Evolutionary conservation across 2,797 vertebrate species (phyloP), one percentile per base, ranked within the genome.

Genomic region (Decapterus maruadsi): DNA sequence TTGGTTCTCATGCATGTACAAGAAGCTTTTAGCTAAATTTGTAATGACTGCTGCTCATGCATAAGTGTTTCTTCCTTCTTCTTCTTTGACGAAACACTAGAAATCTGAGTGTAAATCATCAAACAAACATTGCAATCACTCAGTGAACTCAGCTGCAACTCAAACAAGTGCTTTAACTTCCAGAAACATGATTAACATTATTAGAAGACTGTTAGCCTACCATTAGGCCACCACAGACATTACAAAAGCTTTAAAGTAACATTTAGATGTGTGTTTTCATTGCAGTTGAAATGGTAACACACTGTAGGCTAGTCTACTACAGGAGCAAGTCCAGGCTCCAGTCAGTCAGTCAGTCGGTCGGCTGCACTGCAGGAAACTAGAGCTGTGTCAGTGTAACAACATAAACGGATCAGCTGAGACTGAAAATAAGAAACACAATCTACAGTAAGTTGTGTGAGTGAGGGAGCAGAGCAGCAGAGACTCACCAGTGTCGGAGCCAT

Each of bases 401-500:
- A 34, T 4, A 54, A 19, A 22, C 13, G 4, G 8, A 26, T 58
- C 3, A 43, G 11, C 8, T 45, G 1, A 26, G 62, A 20, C 6
- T 34, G 12, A 48, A 54, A 31, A 22, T 34, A 17, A 56, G 38
- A 1, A 2, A 8, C 3, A 36, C 38, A 8, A 29, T 57, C 3
- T 31, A 19, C 26, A 63, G 1, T 2, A 13, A 55, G 0, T 58
- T 0, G 19, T 34, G 31, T 20, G 26, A 11, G 48, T 9, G n/a
- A 36, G 2, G 2, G 11, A 59, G 13, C 16, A 17, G 38, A 26
- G 50, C 42, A 59, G 66, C 56, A 63, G 56, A 68, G 13, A 88
- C 84, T 87, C 36, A 88, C 89, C 78, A 68, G 50, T 2, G 61
- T 73, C 22, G 58, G 75, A 13, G 78, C 84, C 81, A 87, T 89